Evolutionary conservation across 1,140 invertebrate species (phyloP), one percentile per base, ranked within the genome.

Genomic region (Harpegnathos saltator): DNA sequence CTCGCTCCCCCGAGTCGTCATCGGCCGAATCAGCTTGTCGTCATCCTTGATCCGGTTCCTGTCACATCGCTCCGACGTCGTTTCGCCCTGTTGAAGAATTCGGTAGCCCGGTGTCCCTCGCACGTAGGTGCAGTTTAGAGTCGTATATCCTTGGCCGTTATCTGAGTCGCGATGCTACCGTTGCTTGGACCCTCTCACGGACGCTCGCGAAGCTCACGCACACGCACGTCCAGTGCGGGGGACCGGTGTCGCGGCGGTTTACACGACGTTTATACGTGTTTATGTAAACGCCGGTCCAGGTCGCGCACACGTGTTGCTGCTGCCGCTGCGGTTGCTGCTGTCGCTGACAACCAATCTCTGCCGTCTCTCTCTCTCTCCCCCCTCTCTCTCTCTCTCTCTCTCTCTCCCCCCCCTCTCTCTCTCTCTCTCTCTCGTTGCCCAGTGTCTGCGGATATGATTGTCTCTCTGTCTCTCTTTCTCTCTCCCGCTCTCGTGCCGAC

Each of bases 111-210:
- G 66, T 80, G 87, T 85, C 66, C 71, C 33, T 44, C 85, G 88
- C 91, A 91, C 91, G 91, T 92, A 90, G 92, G 77, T 83, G 86
- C 90, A 92, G 89, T 91, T 92, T 90, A 91, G 89, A 88, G 84
- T 91, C 89, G 88, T 92, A 91, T 92, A 92, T 92, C 90, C 88
- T 85, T 48, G 87, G 52, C 75, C 86, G 93, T 93, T 92, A 94
- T 92, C 91, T 88, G 93, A 92, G 90, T 91, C 89, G 86, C 69
- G 88, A 90, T 82, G 93, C 93, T 94, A 94, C 93, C 91, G 93
- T 92, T 85, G 90, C 89, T 44, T 11, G 87, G 65, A 88, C 80
- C 83, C 75, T 83, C 88, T 81, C 72, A 82, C 72, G 75, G 75
- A 84, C 65, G 52, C 48, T 29, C 68, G 38, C 50, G 56, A 24